Conservation (phyloP, 2,113 vertebrate genomes). For the Cyprinodon variegatus region DNA sequence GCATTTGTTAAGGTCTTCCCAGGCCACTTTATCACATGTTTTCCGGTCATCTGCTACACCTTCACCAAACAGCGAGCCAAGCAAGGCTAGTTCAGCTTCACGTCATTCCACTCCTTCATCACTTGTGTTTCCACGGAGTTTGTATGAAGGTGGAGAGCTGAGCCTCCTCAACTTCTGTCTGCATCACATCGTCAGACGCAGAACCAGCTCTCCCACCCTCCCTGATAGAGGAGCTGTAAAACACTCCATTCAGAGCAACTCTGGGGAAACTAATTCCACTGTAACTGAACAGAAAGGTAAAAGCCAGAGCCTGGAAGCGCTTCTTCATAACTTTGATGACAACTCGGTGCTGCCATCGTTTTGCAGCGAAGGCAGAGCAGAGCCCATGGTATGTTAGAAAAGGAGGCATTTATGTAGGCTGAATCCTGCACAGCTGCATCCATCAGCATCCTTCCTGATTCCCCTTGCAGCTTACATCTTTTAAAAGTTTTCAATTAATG, state of each 20-base stretch:
- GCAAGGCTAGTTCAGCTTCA: neutral
- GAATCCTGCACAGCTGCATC: slow-evolving; percentile 20
- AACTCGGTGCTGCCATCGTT: slow-evolving; percentile 15
- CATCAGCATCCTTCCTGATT: slow-evolving; percentile 26
- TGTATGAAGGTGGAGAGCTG: slow-evolving; percentile 63
- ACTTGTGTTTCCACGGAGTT: slow-evolving; percentile 12
- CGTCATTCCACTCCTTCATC: slow-evolving; percentile 17
- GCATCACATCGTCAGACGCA: slow-evolving; percentile 66
- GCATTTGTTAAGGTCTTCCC: slow-evolving; percentile 14
- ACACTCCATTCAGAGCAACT: neutral
- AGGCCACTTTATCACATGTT: slow-evolving; percentile 11
- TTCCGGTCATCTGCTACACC: slow-evolving; percentile 7
- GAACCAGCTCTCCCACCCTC: slow-evolving; percentile 61
- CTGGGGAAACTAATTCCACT: neutral
- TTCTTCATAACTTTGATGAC: slow-evolving; percentile 34
- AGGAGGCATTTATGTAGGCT: slow-evolving; percentile 19
- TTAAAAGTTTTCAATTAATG: slow-evolving; percentile 22
- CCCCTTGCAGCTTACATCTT: slow-evolving; percentile 28
- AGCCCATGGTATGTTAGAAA: slow-evolving; percentile 67
- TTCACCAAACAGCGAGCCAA: slow-evolving; percentile 10
- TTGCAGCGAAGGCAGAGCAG: slow-evolving; percentile 43
- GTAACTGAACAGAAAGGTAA: slow-evolving; percentile 18
- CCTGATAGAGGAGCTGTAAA: slow-evolving; percentile 19
- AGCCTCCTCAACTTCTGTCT: slow-evolving; percentile 70
- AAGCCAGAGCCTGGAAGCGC: slow-evolving; percentile 38